A percentile compares a stretch with the other conserved stretches of the same genome.
These are phyloP conservation scores for Brachyptera putata DNA, from an alignment of 2,888 invertebrate species.

Conservation along the genomic window DNA sequence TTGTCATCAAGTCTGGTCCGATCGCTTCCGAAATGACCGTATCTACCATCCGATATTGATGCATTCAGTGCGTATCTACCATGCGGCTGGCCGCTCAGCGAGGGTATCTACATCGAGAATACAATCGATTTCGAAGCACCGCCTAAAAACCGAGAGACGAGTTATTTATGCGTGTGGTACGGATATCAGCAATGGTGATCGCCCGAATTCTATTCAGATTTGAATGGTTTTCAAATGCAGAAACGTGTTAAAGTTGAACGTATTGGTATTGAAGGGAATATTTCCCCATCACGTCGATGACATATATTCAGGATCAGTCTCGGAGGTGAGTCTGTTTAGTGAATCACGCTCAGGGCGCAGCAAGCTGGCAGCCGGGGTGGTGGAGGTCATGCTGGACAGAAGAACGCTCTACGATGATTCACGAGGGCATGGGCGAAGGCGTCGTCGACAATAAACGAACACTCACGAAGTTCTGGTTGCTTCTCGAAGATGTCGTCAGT, in stretches of 20 bases:
- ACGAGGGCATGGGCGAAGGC: conserved; percentile 91
- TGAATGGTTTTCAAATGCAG: conserved; percentile 91
- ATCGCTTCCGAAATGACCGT: conserved; percentile 81
- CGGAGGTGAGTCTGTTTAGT: conserved; percentile 73
- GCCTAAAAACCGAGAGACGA: conserved; percentile 85
- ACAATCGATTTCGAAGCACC: conserved; percentile 79
- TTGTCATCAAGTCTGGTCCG: conserved; percentile 81
- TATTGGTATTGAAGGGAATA: conserved; percentile 92
- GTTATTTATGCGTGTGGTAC: conserved; percentile 87
- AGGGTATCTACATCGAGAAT: conserved; percentile 77
- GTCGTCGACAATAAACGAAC: conserved; percentile 86
- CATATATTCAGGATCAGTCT: conserved; percentile 72
- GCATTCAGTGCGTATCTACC: conserved; percentile 76
- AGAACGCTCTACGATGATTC: conserved; percentile 92
- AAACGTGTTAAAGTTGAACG: conserved; percentile 73
- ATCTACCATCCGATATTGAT: conserved; percentile 67
- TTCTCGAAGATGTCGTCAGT: conserved; percentile 63
- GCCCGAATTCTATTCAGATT: conserved; percentile 83
- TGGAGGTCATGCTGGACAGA: conserved; percentile 94
- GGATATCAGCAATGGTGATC: conserved; percentile 77
- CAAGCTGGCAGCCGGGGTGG: conserved; percentile 82
- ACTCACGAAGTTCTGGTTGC: conserved; percentile 75
- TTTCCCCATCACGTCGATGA: conserved; percentile 91
- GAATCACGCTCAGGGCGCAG: conserved; percentile 87
- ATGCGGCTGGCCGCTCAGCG: conserved; percentile 64